phyloP scores from a whole-genome alignment of 2,113 vertebrate species.

The Gobiocypris rarus region DNA sequence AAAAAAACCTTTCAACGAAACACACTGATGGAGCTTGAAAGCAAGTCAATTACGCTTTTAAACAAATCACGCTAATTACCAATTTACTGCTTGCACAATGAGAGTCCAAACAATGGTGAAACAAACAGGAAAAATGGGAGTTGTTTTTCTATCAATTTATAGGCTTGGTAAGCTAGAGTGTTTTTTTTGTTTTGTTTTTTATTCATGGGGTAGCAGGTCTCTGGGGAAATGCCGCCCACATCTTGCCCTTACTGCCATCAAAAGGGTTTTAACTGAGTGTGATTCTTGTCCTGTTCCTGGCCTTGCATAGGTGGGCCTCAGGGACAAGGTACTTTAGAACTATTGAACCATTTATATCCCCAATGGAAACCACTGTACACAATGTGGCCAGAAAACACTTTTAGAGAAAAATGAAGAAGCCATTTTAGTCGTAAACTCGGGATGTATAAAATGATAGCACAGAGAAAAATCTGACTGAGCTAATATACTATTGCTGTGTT shows the following conservation, averaged over 20 bases:
- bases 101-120: not conserved
- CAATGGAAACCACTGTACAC: not conserved
- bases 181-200: not conserved
- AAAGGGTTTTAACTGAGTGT: constrained; percentile 17
- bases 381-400: not conserved
- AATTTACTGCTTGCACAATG: not conserved
- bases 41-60: constrained; percentile 27
- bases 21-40: constrained; percentile 33
- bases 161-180: not conserved
- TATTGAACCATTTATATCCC: not conserved
- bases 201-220: not conserved
- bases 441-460: not conserved
- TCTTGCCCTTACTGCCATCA: constrained; percentile 12
- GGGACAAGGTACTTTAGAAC: not conserved
- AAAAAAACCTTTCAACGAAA: constrained; percentile 20
- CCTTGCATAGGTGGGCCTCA: constrained; percentile 5
- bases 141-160: not conserved
- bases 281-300: constrained; percentile 25
- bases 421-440: not conserved
- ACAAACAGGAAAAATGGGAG: not conserved
- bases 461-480: not conserved
- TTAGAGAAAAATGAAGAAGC: not conserved
- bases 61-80: constrained; percentile 37
- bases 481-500: not conserved
- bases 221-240: constrained; percentile 14